These are phyloP conservation scores for Hoplodrina blanda DNA, from an alignment of 2,888 invertebrate genomes.

Conservation along the genomic window DNA sequence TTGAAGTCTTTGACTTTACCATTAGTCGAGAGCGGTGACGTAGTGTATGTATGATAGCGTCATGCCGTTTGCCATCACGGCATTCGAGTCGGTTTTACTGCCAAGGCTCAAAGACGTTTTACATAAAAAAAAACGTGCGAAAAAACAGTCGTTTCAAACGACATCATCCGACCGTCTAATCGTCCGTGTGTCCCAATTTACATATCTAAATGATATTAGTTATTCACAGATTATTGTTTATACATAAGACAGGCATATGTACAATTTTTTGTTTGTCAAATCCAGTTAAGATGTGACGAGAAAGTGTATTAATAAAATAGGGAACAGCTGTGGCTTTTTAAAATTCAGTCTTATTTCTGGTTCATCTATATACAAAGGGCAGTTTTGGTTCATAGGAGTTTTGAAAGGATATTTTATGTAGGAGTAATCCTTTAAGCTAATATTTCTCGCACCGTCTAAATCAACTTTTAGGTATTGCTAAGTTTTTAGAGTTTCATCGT, in stretches of 20 bases:
- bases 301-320: conserved; percentile 28
- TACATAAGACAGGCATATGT: conserved; percentile 60
- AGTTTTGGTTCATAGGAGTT: conserved; percentile 21
- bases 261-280: conserved; percentile 51
- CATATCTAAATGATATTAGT: conserved; percentile 69
- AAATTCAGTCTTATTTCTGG: conserved; percentile 55
- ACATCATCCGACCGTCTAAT: conserved; percentile 24
- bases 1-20: no score
- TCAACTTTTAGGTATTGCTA: background rate
- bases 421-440: background rate
- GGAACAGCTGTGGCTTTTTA: conserved; percentile 24
- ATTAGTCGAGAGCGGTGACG: no score
- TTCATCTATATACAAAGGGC: conserved; percentile 51
- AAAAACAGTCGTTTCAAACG: conserved; percentile 1
- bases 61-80: no score
- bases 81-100: no score
- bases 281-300: conserved; percentile 57
- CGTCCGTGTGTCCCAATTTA: conserved; percentile 41
- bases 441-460: no score
- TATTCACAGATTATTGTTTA: conserved; percentile 70
- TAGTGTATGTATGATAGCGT: no score
- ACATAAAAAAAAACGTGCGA: background rate
- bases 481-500: background rate
- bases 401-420: conserved; percentile 1
- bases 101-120: no score